Conservation (phyloP, 2,888 invertebrate species). For the Siphlonurus alternatus region DNA sequence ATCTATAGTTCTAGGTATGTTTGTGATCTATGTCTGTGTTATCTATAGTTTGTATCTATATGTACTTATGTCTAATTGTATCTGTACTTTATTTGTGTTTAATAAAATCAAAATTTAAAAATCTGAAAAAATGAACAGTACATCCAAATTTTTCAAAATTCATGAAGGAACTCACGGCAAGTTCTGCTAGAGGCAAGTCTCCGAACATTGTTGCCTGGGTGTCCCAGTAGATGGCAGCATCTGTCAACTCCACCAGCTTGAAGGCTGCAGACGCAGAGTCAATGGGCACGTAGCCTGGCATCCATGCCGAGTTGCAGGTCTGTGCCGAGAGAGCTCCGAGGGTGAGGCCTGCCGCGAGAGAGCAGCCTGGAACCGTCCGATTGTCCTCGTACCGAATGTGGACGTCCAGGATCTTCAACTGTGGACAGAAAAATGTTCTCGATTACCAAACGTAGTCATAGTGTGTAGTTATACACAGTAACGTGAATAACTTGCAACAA, state of each 20-base stretch:
- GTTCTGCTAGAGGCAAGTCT: conserved; percentile 44
- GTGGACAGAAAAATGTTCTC: no score
- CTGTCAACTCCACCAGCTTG: conserved; percentile 78
- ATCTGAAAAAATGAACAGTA: no score
- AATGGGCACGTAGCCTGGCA: conserved; percentile 47
- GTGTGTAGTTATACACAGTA: background rate
- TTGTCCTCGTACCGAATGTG: conserved; percentile 92
- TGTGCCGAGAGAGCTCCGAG: conserved; percentile 78
- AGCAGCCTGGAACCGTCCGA: conserved; percentile 43
- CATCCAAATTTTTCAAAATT: no score
- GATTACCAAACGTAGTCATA: no score
- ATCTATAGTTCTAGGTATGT: no score
- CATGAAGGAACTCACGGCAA: conserved; percentile 55
- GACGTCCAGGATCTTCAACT: conserved; percentile 84
- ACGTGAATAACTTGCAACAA: background rate
- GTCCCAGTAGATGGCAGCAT: conserved; percentile 86
- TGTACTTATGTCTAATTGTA: no score
- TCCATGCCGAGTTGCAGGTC: conserved; percentile 82
- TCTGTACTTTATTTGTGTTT: no score
- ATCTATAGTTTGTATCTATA: no score
- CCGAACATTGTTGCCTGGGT: conserved; percentile 46
- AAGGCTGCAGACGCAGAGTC: conserved; percentile 44
- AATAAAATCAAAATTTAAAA: no score
- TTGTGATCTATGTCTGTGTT: no score
- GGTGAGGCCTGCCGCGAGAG: conserved; percentile 75